Base-by-base conservation (phyloP, 2,888 invertebrate genomes). In the Oconnorella tubifera region DNA sequence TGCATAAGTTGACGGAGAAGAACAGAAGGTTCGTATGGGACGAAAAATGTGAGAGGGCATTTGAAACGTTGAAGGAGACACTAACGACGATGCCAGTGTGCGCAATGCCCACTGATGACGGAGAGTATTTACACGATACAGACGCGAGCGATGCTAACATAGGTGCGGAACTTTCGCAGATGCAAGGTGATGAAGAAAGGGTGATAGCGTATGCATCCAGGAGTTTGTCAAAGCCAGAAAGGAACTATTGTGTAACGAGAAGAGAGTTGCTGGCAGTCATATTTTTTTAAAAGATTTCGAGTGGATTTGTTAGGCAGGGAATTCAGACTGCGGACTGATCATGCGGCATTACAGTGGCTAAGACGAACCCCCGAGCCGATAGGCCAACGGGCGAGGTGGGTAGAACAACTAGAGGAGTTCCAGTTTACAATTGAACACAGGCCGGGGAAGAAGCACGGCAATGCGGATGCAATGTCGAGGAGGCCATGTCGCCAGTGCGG, bases 251-350 rank as follows among this genome's bases (percentile, higher is more conserved):
- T 59, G 66, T 66, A 1, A 69, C 68, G 1, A 19, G 28, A 1
- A n/a, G 33, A n/a, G n/a, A n/a, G n/a, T n/a, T n/a, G n/a, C n/a
- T n/a, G n/a, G n/a, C n/a, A n/a, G n/a, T n/a, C n/a, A n/a, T n/a
- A n/a, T n/a, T n/a, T n/a, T n/a, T 58, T 74, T 2, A 68, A 67
- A 33, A 63, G 71, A 23, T 74, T 69, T 53, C 60, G 68, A 31
- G 70, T 67, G 50, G 74, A 70, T 57, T 62, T 74, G 25, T 67
- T 64, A 40, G 70, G 70, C 6, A 51, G 62, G 48, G 3, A 63
- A 10, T 71, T 73, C 64, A 25, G 64, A 2, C 61, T 74, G 1
- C 33, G 73, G 25, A 70, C 72, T 28, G 73, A 73, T 63, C 73
- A 75, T 63, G 62, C 65, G 2, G 68, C 73, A 3, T 53, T 73